Base-by-base conservation (phyloP, 2,888 invertebrate species). In the Coelinius sp. region DNA sequence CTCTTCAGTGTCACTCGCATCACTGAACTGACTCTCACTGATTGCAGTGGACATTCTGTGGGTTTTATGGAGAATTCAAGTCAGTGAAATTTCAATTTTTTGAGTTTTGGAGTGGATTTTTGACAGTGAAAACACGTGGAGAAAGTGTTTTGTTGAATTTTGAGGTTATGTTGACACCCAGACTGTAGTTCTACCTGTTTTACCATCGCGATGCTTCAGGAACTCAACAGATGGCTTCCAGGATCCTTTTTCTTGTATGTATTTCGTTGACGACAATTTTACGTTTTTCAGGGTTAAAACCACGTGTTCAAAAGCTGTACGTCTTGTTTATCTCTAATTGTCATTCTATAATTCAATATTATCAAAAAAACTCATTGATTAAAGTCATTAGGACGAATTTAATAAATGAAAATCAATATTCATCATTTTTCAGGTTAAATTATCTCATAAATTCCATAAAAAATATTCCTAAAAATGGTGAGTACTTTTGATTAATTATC, bases 381-480 rank as follows among this genome's bases (percentile, higher is more conserved):
- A 31, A 38, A 38, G 38, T 38, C 6, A 38, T n/a, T n/a, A n/a
- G n/a, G n/a, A n/a, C n/a, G n/a, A n/a, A n/a, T n/a, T n/a, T n/a
- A 38, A 10, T 38, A 8, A 38, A 8, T 38, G 8, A 10, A 38
- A 10, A 38, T 38, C n/a, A 4, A n/a, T 2, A 12, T 1, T 41
- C 6, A 41, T 41, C 10, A n/a, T 41, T 41, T 12, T 41, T 38
- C 41, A n/a, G n/a, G n/a, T n/a, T n/a, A 41, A 41, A 5, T 41
- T 41, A 5, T 41, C n/a, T 5, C n/a, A 5, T n/a, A n/a, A 10
- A 41, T n/a, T n/a, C n/a, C 4, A 12, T 41, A n/a, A 41, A 41
- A 41, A n/a, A 12, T n/a, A 41, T 41, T 14, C 10, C 8, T 14
- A 24, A 68, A 49, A 68, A 73, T 74, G 73, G 73, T 74, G n/a